Evolutionary conservation across 2,888 invertebrate genomes (phyloP), one percentile per base, ranked within the genome.

Genomic region (Agonopterix alstromeriana): DNA sequence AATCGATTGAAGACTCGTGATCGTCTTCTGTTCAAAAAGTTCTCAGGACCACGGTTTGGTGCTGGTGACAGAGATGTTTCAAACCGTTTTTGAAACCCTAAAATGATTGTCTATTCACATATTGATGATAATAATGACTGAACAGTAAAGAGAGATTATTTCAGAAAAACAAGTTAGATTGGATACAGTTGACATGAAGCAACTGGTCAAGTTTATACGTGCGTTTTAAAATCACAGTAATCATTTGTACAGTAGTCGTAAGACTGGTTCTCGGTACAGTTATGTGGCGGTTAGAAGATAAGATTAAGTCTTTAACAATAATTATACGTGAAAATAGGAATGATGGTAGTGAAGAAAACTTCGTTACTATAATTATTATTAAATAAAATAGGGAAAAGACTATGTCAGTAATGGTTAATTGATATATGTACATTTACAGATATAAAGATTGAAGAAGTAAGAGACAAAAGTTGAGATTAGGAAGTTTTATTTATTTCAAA

Each of bases 261-360:
- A 50, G 63, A 71, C 72, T 50, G 63, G 71, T 71, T 71, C 56
- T 51, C 49, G 49, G 53, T 67, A 73, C 74, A 73, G 74, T 77
- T 76, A 72, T 57, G 61, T 64, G 53, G 59, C 51, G 49, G 58
- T 56, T 57, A 60, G 50, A 64, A 63, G 61, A 67, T 68, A 65
- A 65, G 71, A 76, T 78, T 77, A 77, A 76, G 70, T 69, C 65
- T 65, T 78, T 73, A 70, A 70, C 70, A 67, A 74, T 70, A 77
- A 75, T 75, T 74, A 75, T 66, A 65, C 69, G 58, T 60, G 27
- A 27, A 27, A 27, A 60, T 58, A 65, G 41, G 49, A 47, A 48
- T 51, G 40, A 48, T 48, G 43, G 43, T 44, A n/a, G 38, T n/a
- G 38, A 9, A n/a, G 10, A n/a, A n/a, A n/a, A 38, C 38, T 38